Evolutionary conservation across 2,113 vertebrate genomes (phyloP).

Genomic region (Dipodomys ordii): DNA sequence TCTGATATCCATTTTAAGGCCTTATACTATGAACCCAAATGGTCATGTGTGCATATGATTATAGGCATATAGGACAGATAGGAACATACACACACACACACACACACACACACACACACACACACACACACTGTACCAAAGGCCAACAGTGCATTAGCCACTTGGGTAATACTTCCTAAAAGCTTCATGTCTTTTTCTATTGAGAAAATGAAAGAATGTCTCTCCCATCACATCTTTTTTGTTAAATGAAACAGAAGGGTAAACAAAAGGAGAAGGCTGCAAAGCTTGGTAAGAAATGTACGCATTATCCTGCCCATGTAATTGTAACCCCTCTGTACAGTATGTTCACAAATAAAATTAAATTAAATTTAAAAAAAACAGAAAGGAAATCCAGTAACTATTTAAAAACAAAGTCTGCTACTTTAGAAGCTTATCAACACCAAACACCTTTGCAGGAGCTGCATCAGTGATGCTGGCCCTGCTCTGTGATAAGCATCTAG

Average conservation of each 20-base stretch:
- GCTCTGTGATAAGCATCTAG: constrained; percentile 79
- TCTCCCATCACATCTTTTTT: neutral
- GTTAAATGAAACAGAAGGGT: constrained; percentile 46
- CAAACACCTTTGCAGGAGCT: constrained; percentile 81
- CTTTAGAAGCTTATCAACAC: constrained; percentile 83
- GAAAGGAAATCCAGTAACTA: constrained; percentile 15
- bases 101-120: neutral
- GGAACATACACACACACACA: no score
- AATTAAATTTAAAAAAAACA: no score
- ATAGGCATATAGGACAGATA: no score
- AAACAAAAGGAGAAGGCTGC: no score
- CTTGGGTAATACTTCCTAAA: neutral
- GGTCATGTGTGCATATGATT: neutral
- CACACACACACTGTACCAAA: neutral
- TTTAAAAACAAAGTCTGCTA: constrained; percentile 76
- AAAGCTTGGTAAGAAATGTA: no score
- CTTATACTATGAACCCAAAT: constrained; percentile 4
- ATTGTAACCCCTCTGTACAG: no score
- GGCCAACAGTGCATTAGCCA: neutral
- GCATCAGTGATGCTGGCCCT: constrained; percentile 71
- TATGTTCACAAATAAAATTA: no score
- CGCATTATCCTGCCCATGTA: no score
- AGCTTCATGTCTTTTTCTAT: constrained; percentile 46
- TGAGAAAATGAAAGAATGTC: neutral
- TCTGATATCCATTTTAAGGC: neutral